These are phyloP conservation scores for Clistopyga incitator DNA, from an alignment of 2,888 invertebrate species.

Conservation along the genomic window DNA sequence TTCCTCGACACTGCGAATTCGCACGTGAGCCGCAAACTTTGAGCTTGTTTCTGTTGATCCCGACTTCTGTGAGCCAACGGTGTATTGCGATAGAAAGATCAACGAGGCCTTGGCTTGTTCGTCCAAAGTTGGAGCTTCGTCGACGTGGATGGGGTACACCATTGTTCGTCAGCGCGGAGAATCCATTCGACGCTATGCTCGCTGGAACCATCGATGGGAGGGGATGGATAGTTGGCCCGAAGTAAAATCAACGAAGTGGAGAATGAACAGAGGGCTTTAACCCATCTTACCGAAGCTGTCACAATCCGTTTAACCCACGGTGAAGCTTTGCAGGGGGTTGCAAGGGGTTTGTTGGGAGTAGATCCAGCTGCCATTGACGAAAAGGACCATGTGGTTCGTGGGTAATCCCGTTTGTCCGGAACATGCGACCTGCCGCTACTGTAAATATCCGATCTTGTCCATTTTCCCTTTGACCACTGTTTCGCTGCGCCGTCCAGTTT, in stretches of 20 bases:
- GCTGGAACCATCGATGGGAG: neutral
- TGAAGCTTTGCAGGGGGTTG: neutral
- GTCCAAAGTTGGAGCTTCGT: slow-evolving; percentile 4
- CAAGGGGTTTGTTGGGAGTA: neutral
- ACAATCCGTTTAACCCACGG: neutral
- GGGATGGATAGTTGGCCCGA: neutral
- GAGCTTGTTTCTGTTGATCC: neutral
- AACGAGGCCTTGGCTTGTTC: slow-evolving; percentile 1
- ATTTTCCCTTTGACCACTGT: neutral
- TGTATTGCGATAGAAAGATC: slow-evolving; percentile 7
- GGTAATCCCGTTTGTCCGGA: neutral
- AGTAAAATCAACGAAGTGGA: neutral
- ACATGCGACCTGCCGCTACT: neutral
- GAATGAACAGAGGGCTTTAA: neutral
- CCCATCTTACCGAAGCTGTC: neutral
- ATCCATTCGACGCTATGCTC: neutral
- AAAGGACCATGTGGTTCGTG: neutral
- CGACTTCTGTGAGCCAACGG: neutral
- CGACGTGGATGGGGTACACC: neutral
- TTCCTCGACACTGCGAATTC: neutral
- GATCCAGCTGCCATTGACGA: neutral
- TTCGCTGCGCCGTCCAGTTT: neutral
- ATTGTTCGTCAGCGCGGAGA: slow-evolving; percentile 17
- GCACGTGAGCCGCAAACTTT: neutral
- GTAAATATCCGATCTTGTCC: neutral